phyloP scores from a whole-genome alignment of 2,888 invertebrate species.

The Megalurothrips usitatus region DNA sequence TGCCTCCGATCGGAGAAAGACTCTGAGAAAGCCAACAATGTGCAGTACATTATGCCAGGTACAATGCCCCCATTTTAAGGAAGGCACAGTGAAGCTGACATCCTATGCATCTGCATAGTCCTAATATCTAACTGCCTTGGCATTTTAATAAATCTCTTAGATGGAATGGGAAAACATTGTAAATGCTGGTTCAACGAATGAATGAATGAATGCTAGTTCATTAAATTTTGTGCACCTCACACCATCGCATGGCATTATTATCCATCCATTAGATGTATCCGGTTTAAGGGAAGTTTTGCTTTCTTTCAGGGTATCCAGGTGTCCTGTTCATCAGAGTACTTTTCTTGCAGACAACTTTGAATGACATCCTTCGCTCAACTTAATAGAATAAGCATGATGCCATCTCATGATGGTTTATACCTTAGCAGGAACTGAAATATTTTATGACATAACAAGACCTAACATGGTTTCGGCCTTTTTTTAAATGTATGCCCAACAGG shows the following conservation, averaged over 20 bases:
- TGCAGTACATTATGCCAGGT: constrained; percentile 90
- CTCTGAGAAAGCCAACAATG: constrained; percentile 68
- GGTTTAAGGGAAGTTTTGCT: not conserved
- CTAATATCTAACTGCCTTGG: too few relatives aligned
- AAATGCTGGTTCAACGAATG: too few relatives aligned
- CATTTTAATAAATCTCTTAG: too few relatives aligned
- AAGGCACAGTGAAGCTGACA: not conserved
- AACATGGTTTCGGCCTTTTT: constrained; percentile 41
- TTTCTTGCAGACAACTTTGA: not conserved
- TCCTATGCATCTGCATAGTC: too few relatives aligned
- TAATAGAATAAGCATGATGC: too few relatives aligned
- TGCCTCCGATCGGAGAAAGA: constrained; percentile 73
- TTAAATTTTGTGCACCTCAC: too few relatives aligned
- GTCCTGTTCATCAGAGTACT: not conserved
- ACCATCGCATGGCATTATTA: too few relatives aligned
- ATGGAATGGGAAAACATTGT: too few relatives aligned
- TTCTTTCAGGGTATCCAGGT: not conserved
- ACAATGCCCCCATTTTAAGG: constrained; percentile 37
- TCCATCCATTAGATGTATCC: too few relatives aligned
- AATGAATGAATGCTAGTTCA: too few relatives aligned
- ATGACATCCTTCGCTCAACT: not conserved
- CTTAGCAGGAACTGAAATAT: too few relatives aligned
- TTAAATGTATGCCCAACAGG: constrained; percentile 53
- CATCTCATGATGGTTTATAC: too few relatives aligned
- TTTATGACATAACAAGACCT: constrained; percentile 33